Conservation (phyloP, 2,888 invertebrate genomes). For the Drosophila robusta region DNA sequence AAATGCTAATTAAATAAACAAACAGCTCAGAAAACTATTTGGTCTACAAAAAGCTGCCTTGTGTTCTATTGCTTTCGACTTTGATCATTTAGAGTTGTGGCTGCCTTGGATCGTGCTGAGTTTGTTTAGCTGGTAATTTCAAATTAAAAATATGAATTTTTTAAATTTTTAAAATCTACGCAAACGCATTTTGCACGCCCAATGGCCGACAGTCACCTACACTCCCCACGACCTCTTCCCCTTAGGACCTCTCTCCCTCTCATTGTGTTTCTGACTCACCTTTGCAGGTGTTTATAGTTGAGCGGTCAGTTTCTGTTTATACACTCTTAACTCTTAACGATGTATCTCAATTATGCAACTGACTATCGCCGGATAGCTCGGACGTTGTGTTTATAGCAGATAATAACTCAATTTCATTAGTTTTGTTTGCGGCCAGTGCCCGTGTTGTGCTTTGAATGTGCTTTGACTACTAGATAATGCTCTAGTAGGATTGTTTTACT, state of each 20-base stretch:
- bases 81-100: slow-evolving; percentile 32
- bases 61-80: slow-evolving; percentile 33
- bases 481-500: not conserved
- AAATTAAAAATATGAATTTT: slow-evolving; percentile 2
- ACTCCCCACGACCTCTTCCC: slow-evolving; percentile 1
- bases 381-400: slow-evolving; percentile 34
- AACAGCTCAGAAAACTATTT: slow-evolving; percentile 75
- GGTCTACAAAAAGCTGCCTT: slow-evolving; percentile 48
- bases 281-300: slow-evolving; percentile 46
- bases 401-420: slow-evolving; percentile 38
- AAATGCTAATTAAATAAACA: slow-evolving; percentile 75
- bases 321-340: slow-evolving; percentile 19
- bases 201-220: slow-evolving; percentile 18
- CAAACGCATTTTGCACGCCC: slow-evolving; percentile 28
- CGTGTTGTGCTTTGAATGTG: slow-evolving; percentile 1
- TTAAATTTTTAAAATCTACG: slow-evolving; percentile 13
- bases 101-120: not conserved
- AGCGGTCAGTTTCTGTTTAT: slow-evolving; percentile 39
- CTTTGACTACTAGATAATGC: not conserved
- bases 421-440: not conserved
- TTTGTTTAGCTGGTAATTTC: slow-evolving; percentile 30
- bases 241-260: not conserved
- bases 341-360: slow-evolving; percentile 51
- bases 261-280: slow-evolving; percentile 32
- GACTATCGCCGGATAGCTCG: slow-evolving; percentile 16